Evolutionary conservation across 2,113 vertebrate species (phyloP).

Genomic region (Carassius gibelio): DNA sequence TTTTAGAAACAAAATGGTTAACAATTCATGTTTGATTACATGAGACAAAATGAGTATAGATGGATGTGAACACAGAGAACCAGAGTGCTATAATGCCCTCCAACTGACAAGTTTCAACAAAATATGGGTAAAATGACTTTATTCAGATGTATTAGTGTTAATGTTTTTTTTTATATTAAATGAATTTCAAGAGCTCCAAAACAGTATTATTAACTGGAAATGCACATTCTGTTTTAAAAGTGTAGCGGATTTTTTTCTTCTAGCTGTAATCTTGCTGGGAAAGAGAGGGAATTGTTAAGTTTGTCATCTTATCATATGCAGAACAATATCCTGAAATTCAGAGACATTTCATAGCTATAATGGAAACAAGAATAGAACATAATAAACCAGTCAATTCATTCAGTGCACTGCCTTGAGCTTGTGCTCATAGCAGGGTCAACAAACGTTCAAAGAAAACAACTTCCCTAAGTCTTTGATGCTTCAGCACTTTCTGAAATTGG

Average conservation of each 20-base stretch:
- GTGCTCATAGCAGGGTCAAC: neutral
- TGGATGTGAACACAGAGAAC: neutral
- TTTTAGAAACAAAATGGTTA: neutral
- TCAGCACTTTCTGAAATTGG: neutral
- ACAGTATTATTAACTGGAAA: neutral
- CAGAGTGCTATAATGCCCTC: neutral
- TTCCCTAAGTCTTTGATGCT: neutral
- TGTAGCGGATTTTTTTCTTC: neutral
- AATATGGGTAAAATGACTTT: neutral
- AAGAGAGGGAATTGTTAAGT: neutral
- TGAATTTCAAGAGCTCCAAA: neutral
- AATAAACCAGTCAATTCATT: neutral
- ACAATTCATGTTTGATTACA: neutral
- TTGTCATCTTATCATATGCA: neutral
- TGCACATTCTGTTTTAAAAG: neutral
- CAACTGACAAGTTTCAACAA: neutral
- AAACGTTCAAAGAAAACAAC: neutral
- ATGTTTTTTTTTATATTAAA: neutral
- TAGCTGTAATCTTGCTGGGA: neutral
- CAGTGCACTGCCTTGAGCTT: neutral
- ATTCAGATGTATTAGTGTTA: neutral
- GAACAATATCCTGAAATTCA: slow-evolving; percentile 7
- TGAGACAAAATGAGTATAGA: neutral
- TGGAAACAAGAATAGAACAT: neutral
- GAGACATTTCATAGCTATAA: neutral